These are phyloP conservation scores for Drosophila paranaensis DNA, from an alignment of 2,888 invertebrate species.

Conservation along the genomic window DNA sequence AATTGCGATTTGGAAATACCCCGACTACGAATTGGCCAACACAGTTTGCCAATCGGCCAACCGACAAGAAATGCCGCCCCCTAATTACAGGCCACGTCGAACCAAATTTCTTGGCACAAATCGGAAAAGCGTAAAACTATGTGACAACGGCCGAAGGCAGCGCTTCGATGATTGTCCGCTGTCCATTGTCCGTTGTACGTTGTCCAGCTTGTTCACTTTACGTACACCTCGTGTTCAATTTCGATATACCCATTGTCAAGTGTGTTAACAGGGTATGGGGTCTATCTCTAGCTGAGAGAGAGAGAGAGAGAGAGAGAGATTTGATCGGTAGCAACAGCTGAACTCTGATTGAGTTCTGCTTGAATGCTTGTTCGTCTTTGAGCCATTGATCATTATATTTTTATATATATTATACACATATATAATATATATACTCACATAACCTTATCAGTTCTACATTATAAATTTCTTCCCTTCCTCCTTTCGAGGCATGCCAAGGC, in stretches of 20 bases:
- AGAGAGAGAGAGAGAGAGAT: too few species aligned
- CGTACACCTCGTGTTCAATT: background rate
- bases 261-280: background rate
- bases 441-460: too few species aligned
- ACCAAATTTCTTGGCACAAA: slow-evolving; percentile 56
- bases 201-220: slow-evolving; percentile 11
- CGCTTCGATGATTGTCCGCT: slow-evolving; percentile 47
- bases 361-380: background rate
- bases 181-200: slow-evolving; percentile 5
- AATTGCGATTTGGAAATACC: slow-evolving; percentile 45
- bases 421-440: too few species aligned
- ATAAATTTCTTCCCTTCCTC: too few species aligned
- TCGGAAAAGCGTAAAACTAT: slow-evolving; percentile 74
- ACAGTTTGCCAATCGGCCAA: slow-evolving; percentile 62
- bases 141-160: slow-evolving; percentile 67
- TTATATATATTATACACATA: too few species aligned
- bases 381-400: too few species aligned
- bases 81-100: slow-evolving; percentile 61
- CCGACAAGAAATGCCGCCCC: slow-evolving; percentile 68
- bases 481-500: too few species aligned
- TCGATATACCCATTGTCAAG: background rate
- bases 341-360: background rate
- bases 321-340: background rate
- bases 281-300: too few species aligned
- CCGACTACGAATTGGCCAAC: slow-evolving; percentile 59